Evolutionary conservation across 2,888 invertebrate species (phyloP).

Genomic region (Lithosia quadra): DNA sequence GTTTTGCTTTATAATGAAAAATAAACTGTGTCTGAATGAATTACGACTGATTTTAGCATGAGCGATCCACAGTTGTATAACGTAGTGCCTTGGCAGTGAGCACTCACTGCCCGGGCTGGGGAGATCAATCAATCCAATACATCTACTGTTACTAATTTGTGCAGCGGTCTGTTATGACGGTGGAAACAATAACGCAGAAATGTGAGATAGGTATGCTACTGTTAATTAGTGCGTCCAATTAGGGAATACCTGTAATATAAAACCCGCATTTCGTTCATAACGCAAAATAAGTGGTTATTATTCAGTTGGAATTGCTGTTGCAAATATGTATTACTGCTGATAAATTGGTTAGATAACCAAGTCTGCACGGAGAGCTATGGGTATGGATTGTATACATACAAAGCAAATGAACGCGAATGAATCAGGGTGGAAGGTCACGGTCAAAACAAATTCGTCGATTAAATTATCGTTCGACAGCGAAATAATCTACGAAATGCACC

Average conservation of each 20-base stretch:
- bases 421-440: too few relatives aligned
- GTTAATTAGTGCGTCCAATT: not conserved
- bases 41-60: not conserved
- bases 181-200: not conserved
- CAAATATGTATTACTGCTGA: not conserved
- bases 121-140: conserved; percentile 1
- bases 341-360: not conserved
- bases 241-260: not conserved
- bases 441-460: too few relatives aligned
- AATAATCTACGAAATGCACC: too few relatives aligned
- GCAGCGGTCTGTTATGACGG: not conserved
- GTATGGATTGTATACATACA: not conserved
- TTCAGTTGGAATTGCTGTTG: not conserved
- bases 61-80: not conserved
- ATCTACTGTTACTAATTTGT: not conserved
- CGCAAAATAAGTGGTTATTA: not conserved
- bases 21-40: not conserved
- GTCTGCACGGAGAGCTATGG: not conserved
- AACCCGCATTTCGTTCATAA: not conserved
- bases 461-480: too few relatives aligned
- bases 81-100: not conserved
- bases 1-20: not conserved
- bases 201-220: not conserved
- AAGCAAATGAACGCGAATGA: not conserved
- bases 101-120: not conserved